Percentiles rank a stretch among this genome's conserved stretches.
These are phyloP conservation scores for Lochmaea crataegi DNA, from an alignment of 2,888 invertebrate genomes.

Conservation along the genomic window DNA sequence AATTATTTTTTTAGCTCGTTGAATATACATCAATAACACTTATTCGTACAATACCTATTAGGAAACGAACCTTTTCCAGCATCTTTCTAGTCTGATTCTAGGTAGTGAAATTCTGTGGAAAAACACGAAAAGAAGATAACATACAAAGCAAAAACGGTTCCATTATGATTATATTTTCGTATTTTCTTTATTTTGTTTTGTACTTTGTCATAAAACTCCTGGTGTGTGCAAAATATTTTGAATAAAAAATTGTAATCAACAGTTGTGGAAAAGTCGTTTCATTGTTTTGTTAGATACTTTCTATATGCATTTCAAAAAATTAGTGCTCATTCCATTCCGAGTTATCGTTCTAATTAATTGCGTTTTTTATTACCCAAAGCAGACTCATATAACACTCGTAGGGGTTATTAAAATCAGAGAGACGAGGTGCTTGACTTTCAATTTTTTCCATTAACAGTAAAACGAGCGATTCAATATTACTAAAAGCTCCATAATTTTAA, in stretches of 20 bases:
- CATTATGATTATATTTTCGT: neutral
- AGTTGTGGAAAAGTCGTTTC: neutral
- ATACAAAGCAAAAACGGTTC: no score
- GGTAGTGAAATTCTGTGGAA: no score
- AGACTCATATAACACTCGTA: slow-evolving; percentile 4
- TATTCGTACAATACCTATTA: no score
- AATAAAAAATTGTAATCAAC: neutral
- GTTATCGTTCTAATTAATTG: slow-evolving; percentile 22
- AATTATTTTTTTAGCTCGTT: no score
- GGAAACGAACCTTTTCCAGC: no score
- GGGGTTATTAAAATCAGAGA: slow-evolving; percentile 27
- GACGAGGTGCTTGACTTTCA: slow-evolving; percentile 34
- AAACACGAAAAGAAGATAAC: no score
- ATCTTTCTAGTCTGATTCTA: no score
- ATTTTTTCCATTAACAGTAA: slow-evolving; percentile 29
- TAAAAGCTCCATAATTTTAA: slow-evolving; percentile 34
- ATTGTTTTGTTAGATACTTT: neutral
- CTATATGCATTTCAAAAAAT: slow-evolving; percentile 2
- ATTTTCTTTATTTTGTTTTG: neutral
- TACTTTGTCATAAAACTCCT: neutral
- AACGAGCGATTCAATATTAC: slow-evolving; percentile 31
- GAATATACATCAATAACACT: no score
- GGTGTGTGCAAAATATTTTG: neutral
- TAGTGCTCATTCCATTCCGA: neutral
- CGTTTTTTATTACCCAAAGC: slow-evolving; percentile 20